phyloP scores from a whole-genome alignment of 2,888 invertebrate genomes.

The Catocala sponsa region DNA sequence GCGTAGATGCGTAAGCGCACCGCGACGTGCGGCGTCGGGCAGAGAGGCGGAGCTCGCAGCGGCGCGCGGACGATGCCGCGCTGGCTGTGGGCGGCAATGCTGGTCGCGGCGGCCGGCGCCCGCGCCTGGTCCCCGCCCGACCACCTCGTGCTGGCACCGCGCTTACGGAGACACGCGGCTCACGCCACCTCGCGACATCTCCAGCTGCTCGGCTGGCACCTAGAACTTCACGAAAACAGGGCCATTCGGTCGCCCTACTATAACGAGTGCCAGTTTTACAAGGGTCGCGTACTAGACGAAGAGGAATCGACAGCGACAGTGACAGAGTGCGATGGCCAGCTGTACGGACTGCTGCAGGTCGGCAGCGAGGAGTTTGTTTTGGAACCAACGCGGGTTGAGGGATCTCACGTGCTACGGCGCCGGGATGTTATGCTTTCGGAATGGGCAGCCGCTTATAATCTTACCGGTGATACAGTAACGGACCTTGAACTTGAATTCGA shows the following conservation, averaged over 20 bases:
- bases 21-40: slow-evolving; percentile 64
- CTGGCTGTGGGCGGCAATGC: slow-evolving; percentile 77
- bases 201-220: slow-evolving; percentile 77
- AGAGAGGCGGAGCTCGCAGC: slow-evolving; percentile 77
- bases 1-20: slow-evolving; percentile 82
- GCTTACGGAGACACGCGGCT: slow-evolving; percentile 58
- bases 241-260: slow-evolving; percentile 81
- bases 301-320: slow-evolving; percentile 81
- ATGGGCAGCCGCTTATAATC: slow-evolving; percentile 71
- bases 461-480: slow-evolving; percentile 78
- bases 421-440: slow-evolving; percentile 77
- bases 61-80: slow-evolving; percentile 83
- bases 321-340: slow-evolving; percentile 84
- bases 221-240: slow-evolving; percentile 77
- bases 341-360: slow-evolving; percentile 85
- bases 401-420: slow-evolving; percentile 72
- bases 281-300: slow-evolving; percentile 73
- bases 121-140: slow-evolving; percentile 64
- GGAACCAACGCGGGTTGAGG: slow-evolving; percentile 73
- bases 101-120: slow-evolving; percentile 64
- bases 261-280: slow-evolving; percentile 80
- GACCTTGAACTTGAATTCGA: slow-evolving; percentile 81
- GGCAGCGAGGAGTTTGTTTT: slow-evolving; percentile 81
- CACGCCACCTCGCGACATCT: slow-evolving; percentile 63
- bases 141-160: slow-evolving; percentile 55